A percentile compares a stretch with the other conserved stretches of the same genome.
These are phyloP conservation scores for Rhizomys pruinosus DNA, from an alignment of 2,113 vertebrate genomes.

Conservation along the genomic window DNA sequence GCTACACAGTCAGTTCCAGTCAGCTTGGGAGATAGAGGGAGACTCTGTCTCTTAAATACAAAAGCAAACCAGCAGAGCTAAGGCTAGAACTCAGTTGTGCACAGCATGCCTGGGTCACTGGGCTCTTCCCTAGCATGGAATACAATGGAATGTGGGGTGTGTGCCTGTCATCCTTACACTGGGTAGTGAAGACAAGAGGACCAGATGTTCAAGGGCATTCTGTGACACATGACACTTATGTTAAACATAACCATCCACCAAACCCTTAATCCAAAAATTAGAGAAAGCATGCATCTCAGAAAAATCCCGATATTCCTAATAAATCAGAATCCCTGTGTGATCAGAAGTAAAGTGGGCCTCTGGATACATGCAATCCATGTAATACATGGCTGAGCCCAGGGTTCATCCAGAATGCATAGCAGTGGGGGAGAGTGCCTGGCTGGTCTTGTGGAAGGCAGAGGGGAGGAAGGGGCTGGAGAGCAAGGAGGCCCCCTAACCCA, in stretches of 20 bases:
- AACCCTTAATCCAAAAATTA: neutral
- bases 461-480: too few relatives aligned
- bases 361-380: neutral
- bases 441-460: too few relatives aligned
- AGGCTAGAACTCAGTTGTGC: neutral
- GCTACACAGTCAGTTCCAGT: neutral
- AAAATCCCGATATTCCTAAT: neutral
- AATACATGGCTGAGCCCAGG: neutral
- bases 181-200: too few relatives aligned
- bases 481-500: too few relatives aligned
- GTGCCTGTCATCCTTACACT: neutral
- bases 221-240: neutral
- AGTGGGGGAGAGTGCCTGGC: too few relatives aligned
- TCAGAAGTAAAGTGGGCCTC: neutral
- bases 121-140: neutral
- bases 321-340: neutral
- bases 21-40: neutral
- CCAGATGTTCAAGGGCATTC: too few relatives aligned
- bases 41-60: neutral
- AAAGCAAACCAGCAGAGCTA: neutral
- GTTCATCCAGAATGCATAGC: neutral
- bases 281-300: neutral
- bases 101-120: too few relatives aligned
- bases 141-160: neutral
- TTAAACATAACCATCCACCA: neutral